Evolutionary conservation across 2,113 vertebrate genomes (phyloP).

Genomic region (Heloderma charlesbogerti): DNA sequence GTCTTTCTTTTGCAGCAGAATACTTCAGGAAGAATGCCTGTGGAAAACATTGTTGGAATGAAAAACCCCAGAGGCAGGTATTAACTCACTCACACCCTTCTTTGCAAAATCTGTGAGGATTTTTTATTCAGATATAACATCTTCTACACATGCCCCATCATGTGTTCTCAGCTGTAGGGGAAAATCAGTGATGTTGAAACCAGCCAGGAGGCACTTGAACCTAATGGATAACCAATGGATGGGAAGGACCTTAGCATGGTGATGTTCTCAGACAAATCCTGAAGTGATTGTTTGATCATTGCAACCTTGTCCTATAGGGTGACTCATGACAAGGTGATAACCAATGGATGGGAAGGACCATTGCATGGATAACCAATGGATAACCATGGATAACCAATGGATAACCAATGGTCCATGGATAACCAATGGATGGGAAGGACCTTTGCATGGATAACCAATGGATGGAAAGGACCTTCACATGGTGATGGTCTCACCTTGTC

Average conservation of each 20-base stretch:
- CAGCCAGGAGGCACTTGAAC: background rate
- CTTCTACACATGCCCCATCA: background rate
- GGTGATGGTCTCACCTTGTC: background rate
- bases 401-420: no score
- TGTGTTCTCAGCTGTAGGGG: background rate
- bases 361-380: no score
- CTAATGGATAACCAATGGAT: background rate
- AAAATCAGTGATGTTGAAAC: background rate
- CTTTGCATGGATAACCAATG: background rate
- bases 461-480: background rate
- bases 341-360: no score
- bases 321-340: background rate
- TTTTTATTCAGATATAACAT: background rate
- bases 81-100: background rate
- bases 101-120: background rate
- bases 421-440: no score
- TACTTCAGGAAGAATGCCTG: background rate
- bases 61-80: background rate
- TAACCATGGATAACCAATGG: no score
- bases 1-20: background rate
- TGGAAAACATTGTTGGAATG: background rate
- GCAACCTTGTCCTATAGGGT: background rate
- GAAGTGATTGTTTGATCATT: background rate
- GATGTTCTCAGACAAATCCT: background rate
- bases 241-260: background rate